Evolutionary conservation across 2,113 vertebrate species (phyloP).

Genomic region (Ramphastos sulfuratus): DNA sequence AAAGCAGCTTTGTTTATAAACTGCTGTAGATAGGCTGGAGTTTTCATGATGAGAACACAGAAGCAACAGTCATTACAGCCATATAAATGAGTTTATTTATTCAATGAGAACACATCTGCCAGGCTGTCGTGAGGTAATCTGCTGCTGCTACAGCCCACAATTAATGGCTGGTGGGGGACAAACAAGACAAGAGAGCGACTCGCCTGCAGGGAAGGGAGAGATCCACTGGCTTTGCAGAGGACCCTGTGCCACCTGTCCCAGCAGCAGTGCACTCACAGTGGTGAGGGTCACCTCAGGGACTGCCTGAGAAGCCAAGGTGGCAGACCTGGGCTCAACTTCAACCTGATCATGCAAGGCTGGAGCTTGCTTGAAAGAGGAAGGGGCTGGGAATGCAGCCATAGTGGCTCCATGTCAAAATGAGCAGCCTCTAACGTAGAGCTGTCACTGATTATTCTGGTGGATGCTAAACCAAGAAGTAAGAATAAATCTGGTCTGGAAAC

Average conservation of each 20-base stretch:
- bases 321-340: not conserved
- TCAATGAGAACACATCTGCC: conserved; percentile 64
- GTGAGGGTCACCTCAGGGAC: fast-evolving
- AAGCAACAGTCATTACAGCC: conserved; percentile 69
- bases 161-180: conserved; percentile 49
- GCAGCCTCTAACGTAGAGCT: not conserved
- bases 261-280: fast-evolving
- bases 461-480: not conserved
- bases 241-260: fast-evolving
- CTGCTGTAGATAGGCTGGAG: conserved; percentile 65
- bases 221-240: not conserved
- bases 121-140: conserved; percentile 67
- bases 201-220: not conserved
- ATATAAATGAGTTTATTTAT: conserved; percentile 72
- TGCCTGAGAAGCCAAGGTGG: fast-evolving
- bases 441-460: not conserved
- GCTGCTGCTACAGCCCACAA: conserved; percentile 39
- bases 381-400: not conserved
- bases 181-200: not conserved
- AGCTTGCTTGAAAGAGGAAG: not conserved
- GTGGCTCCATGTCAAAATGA: not conserved
- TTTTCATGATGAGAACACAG: conserved; percentile 68
- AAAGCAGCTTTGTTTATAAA: conserved; percentile 75
- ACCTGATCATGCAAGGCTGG: fast-evolving
- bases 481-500: not conserved